A percentile compares a stretch with the other conserved stretches of the same genome.
Conservation (phyloP, 2,888 invertebrate species). For the Drosophila macrospina region DNA sequence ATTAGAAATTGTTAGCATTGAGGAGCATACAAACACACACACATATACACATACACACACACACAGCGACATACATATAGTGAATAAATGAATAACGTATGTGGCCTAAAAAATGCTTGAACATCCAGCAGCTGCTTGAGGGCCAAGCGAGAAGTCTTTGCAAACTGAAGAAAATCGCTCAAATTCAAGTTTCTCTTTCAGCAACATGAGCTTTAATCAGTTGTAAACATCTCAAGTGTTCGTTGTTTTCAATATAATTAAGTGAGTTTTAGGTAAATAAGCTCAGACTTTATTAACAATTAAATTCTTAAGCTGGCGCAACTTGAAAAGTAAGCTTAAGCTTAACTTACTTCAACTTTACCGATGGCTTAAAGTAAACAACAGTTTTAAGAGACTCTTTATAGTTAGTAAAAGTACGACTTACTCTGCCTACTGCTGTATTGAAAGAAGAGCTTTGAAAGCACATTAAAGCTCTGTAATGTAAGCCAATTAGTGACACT, state of each 20-base stretch:
- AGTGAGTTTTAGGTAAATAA: background rate
- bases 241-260: background rate
- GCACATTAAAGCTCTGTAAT: background rate
- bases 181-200: background rate
- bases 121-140: slow-evolving; percentile 34
- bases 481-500: too few relatives aligned
- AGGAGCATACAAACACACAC: slow-evolving; percentile 29
- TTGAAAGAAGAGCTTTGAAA: background rate
- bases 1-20: slow-evolving; percentile 78
- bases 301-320: background rate
- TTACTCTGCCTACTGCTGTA: background rate
- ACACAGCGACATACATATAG: slow-evolving; percentile 9
- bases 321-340: too few relatives aligned
- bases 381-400: too few relatives aligned
- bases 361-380: too few relatives aligned
- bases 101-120: slow-evolving; percentile 37
- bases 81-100: slow-evolving; percentile 59
- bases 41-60: background rate
- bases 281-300: background rate
- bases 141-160: slow-evolving; percentile 39
- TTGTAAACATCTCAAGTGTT: too few relatives aligned
- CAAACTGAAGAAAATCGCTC: background rate
- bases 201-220: background rate
- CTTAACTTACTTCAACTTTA: too few relatives aligned
- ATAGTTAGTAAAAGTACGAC: too few relatives aligned